Conservation (phyloP, 2,797 vertebrate genomes). For the Schizopygopsis pylzovi region DNA sequence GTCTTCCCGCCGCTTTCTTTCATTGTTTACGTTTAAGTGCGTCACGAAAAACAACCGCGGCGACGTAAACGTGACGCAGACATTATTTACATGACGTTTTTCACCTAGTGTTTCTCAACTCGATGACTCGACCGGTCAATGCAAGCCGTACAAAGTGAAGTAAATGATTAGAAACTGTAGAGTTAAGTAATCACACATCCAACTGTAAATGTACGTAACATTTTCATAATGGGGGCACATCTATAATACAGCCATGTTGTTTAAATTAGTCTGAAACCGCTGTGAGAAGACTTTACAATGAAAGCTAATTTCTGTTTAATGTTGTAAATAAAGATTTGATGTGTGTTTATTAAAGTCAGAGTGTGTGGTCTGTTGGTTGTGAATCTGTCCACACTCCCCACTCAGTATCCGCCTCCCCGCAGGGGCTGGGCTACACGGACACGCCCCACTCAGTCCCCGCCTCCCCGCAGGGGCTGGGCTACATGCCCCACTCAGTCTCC, state of each 20-base stretch:
- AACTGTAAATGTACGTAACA: not conserved
- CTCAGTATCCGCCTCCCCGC: no score
- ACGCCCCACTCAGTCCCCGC: no score
- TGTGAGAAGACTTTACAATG: not conserved
- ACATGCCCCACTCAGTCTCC: no score
- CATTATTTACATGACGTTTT: not conserved
- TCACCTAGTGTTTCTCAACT: not conserved
- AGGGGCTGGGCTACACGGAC: no score
- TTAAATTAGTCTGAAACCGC: not conserved
- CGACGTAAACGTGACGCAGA: not conserved
- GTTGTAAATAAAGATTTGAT: constrained; percentile 23
- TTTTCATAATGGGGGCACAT: not conserved
- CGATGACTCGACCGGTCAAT: not conserved
- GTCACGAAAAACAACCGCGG: not conserved
- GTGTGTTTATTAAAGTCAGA: constrained; percentile 5
- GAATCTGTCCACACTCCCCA: not conserved
- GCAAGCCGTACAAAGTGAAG: not conserved
- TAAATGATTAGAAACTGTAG: not conserved
- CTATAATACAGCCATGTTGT: not conserved
- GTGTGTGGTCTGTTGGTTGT: constrained; percentile 2
- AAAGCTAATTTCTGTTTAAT: not conserved
- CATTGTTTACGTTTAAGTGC: not conserved
- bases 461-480: no score
- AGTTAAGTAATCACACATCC: not conserved
- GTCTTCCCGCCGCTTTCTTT: not conserved